These are phyloP conservation scores for Actinopyga echinites DNA, from an alignment of 53 echinoderm and acorn worm species.

Conservation along the genomic window DNA sequence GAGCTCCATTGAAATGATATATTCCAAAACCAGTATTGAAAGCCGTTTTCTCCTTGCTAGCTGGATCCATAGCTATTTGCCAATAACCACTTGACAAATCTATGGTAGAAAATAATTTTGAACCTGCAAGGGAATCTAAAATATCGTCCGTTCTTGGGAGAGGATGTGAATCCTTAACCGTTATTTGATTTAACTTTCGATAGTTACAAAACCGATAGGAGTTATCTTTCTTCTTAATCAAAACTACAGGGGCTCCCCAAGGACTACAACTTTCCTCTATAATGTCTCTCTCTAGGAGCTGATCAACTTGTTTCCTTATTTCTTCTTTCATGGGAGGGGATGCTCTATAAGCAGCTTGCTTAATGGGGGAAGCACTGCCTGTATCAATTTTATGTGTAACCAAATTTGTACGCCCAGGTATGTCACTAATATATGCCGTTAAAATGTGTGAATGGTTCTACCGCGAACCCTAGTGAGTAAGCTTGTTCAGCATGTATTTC, in stretches of 20 bases:
- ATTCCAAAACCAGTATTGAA: too few species aligned
- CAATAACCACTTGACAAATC: slow-evolving; percentile 77
- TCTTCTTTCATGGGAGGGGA: slow-evolving; percentile 54
- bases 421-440: too few species aligned
- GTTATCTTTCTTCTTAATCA: slow-evolving; percentile 68
- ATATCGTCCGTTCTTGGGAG: slow-evolving; percentile 79
- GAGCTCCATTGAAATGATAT: too few species aligned
- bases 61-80: slow-evolving; percentile 72
- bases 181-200: slow-evolving; percentile 53
- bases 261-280: slow-evolving; percentile 69
- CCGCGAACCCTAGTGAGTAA: too few species aligned
- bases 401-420: slow-evolving; percentile 45
- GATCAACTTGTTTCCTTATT: slow-evolving; percentile 55
- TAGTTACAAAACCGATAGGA: slow-evolving; percentile 69
- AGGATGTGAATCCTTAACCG: slow-evolving; percentile 70
- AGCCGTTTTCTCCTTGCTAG: too few species aligned
- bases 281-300: slow-evolving; percentile 45
- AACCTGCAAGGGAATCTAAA: slow-evolving; percentile 68
- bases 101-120: slow-evolving; percentile 58
- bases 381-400: slow-evolving; percentile 46
- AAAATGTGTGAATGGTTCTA: too few species aligned
- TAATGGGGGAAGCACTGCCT: slow-evolving; percentile 33
- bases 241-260: slow-evolving; percentile 67
- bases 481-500: too few species aligned
- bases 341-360: slow-evolving; percentile 60